These are phyloP conservation scores for Lipophrys pholis DNA, from an alignment of 2,113 vertebrate species.

Conservation along the genomic window DNA sequence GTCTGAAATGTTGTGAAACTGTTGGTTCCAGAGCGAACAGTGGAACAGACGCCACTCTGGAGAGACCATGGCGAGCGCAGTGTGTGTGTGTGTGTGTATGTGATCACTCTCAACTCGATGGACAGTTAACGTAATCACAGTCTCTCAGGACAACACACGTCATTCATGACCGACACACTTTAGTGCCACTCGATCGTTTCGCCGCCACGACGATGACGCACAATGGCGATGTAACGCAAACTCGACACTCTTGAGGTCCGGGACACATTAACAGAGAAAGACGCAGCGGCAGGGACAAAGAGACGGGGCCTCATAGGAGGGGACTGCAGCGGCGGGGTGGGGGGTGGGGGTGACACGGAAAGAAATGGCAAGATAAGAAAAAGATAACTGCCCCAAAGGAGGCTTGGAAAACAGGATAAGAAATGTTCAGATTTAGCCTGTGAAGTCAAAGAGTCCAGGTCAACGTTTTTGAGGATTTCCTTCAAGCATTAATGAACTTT, in stretches of 20 bases:
- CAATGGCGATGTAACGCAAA: too few species aligned
- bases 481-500: too few species aligned
- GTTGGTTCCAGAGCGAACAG: too few species aligned
- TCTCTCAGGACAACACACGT: constrained; percentile 21
- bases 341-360: background rate
- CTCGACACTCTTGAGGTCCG: too few species aligned
- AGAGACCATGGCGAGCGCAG: too few species aligned
- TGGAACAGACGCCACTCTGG: too few species aligned
- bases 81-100: too few species aligned
- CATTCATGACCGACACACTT: background rate
- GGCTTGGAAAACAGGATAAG: constrained; percentile 25
- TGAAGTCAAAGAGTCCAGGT: background rate
- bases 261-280: background rate
- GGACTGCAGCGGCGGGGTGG: background rate
- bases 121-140: constrained; percentile 50
- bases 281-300: too few species aligned
- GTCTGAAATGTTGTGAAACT: too few species aligned
- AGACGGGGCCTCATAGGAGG: background rate
- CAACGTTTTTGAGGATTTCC: too few species aligned
- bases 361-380: constrained; percentile 25
- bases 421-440: constrained; percentile 8
- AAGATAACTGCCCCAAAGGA: background rate
- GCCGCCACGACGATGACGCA: too few species aligned
- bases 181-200: too few species aligned
- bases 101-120: constrained; percentile 50